Percentiles rank a stretch among this genome's conserved stretches.
Conservation (phyloP, 2,113 vertebrate genomes). For the Tonatia bakeri region DNA sequence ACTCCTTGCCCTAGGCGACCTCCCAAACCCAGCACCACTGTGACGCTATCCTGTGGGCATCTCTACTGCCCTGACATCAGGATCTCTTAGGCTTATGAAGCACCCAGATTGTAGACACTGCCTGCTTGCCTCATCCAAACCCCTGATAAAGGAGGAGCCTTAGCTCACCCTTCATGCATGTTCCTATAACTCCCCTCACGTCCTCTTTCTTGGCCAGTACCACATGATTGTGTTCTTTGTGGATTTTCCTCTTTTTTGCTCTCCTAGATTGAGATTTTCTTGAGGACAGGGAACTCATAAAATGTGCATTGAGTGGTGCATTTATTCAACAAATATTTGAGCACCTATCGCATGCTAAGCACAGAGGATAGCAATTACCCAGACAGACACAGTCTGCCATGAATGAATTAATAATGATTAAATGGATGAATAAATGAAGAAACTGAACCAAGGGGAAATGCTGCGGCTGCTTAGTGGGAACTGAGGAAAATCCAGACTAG, state of each 20-base stretch:
- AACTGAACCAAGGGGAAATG: neutral
- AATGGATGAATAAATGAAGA: neutral
- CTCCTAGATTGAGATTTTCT: neutral
- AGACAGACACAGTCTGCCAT: neutral
- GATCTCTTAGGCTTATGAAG: neutral
- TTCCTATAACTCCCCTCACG: accelerated
- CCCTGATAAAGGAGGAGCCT: neutral
- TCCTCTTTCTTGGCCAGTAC: neutral
- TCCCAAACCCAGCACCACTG: neutral
- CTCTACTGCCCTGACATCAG: neutral
- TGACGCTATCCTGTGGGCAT: neutral
- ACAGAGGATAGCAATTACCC: neutral
- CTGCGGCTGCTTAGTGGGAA: neutral
- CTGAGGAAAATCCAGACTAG: neutral
- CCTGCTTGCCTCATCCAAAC: neutral
- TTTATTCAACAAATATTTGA: neutral
- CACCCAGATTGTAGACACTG: neutral
- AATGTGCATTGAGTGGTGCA: neutral
- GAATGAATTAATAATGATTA: neutral
- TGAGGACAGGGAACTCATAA: neutral
- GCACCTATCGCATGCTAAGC: neutral
- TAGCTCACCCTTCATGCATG: neutral
- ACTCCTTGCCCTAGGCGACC: accelerated
- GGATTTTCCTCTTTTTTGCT: neutral
- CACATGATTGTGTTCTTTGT: neutral